Conservation (phyloP, 2,797 vertebrate species). For the Ciconia nigra region DNA sequence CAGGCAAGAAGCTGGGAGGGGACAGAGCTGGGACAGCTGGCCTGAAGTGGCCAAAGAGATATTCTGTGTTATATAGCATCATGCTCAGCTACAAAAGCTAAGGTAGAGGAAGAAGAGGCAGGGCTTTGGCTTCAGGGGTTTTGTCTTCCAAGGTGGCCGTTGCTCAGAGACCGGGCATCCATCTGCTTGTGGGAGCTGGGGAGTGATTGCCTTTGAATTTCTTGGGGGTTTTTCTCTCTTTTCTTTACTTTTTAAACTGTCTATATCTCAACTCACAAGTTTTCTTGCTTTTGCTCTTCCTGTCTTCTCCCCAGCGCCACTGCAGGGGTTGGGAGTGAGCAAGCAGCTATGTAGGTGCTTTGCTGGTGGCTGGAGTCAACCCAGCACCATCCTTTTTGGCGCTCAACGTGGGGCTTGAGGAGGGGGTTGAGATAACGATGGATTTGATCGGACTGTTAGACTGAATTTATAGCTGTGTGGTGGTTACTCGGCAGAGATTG, state of each 20-base stretch:
- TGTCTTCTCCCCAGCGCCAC: background rate
- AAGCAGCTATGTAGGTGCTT: background rate
- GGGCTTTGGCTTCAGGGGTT: background rate
- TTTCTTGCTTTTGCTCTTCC: background rate
- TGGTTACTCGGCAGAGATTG: background rate
- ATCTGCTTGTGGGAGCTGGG: background rate
- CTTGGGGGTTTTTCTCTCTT: background rate
- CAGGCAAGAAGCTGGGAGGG: background rate
- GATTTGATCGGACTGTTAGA: background rate
- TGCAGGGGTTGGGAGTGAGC: background rate
- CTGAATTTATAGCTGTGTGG: background rate
- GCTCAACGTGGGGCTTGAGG: background rate
- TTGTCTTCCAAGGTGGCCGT: background rate
- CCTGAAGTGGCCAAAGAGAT: background rate
- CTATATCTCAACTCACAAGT: background rate
- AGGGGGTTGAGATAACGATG: accelerated
- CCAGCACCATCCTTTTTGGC: background rate
- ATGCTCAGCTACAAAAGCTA: background rate
- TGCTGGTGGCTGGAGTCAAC: background rate
- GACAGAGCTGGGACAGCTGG: background rate
- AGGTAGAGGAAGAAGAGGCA: background rate
- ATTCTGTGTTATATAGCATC: background rate
- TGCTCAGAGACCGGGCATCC: background rate
- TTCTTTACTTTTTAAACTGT: background rate
- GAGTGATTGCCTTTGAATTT: background rate